Conservation (phyloP, 2,113 vertebrate genomes). For the Hippolais icterina region DNA sequence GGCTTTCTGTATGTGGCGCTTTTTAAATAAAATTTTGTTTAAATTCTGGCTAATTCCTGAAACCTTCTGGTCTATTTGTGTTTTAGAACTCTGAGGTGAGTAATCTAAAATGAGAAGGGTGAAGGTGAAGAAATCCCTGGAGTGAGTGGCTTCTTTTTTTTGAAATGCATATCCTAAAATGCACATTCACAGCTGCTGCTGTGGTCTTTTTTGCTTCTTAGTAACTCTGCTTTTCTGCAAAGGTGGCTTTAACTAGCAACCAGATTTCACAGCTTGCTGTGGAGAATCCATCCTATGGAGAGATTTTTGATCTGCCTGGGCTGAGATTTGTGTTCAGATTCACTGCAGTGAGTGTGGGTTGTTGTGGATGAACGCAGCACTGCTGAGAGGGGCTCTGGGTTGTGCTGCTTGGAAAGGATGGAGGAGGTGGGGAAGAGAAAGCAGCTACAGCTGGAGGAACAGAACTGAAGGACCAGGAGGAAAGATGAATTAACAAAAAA, state of each 20-base stretch:
- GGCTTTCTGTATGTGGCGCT: neutral
- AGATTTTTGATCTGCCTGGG: fast-evolving
- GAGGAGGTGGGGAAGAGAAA: neutral
- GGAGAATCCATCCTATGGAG: neutral
- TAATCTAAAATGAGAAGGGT: neutral
- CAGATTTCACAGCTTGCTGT: neutral
- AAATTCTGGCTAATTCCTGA: neutral
- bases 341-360: neutral
- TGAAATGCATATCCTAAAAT: neutral
- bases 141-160: neutral
- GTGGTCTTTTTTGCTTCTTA: neutral
- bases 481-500: fast-evolving
- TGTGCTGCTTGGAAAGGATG: too few species aligned
- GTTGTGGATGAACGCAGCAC: neutral
- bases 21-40: conserved; percentile 49
- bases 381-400: neutral
- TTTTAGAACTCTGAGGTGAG: neutral
- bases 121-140: neutral
- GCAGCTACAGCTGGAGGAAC: neutral
- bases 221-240: neutral
- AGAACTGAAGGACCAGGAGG: neutral
- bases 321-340: neutral
- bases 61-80: neutral
- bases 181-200: neutral
- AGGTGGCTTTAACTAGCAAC: too few species aligned